Evolutionary conservation across 2,113 vertebrate species (phyloP).

Genomic region (Falcunculus frontatus): DNA sequence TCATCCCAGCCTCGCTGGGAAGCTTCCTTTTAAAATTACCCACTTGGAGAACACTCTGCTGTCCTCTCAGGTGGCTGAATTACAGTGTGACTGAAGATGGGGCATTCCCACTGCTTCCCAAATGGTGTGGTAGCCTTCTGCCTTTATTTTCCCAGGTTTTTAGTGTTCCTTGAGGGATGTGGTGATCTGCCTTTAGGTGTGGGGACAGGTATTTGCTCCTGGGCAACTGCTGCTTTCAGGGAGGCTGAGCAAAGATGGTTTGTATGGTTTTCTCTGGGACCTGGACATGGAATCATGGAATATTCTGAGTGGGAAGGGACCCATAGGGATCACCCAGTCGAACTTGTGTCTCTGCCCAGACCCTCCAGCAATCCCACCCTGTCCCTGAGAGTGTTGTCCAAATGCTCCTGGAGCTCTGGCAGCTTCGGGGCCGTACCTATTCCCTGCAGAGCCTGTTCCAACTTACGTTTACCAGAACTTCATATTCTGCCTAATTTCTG

Average conservation of each 20-base stretch:
- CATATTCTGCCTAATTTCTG: background rate
- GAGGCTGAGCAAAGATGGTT: background rate
- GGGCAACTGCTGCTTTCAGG: background rate
- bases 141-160: background rate
- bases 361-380: background rate
- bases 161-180: background rate
- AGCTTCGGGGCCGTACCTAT: accelerated
- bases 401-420: background rate
- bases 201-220: background rate
- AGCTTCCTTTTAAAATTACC: background rate
- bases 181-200: background rate
- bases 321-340: background rate
- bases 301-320: background rate
- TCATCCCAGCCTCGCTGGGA: accelerated
- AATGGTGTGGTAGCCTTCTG: accelerated
- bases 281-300: background rate
- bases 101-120: background rate
- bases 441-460: background rate
- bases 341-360: background rate
- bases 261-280: background rate
- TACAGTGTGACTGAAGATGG: accelerated
- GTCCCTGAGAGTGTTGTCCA: accelerated
- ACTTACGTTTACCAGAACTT: background rate
- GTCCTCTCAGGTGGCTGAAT: background rate
- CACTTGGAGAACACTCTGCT: accelerated